Base-by-base conservation (phyloP, 1,140 invertebrate genomes). In the Drosophila rhopaloa region DNA sequence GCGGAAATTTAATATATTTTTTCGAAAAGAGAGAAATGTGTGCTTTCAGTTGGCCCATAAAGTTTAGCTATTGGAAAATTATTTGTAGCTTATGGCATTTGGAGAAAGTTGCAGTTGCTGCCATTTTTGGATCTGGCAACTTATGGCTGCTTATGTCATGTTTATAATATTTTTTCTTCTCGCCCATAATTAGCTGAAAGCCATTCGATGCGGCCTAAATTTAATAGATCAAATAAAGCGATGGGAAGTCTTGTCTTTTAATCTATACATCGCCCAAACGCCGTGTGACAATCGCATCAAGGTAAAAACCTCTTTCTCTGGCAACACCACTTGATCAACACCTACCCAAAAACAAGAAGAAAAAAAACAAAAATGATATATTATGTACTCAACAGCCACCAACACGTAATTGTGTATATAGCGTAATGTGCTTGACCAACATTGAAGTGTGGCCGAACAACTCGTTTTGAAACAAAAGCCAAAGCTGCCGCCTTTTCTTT, bases 391-490 rank as follows among this genome's bases (percentile, higher is more conserved):
- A 40, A 29, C 27, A 32, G n/a, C 48, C 62, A 46, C 38, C 50
- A 46, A 43, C 50, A 72, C 56, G 76, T 48, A 63, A 38, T 66
- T 72, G 62, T 38, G 57, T 56, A 56, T 50, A 78, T 63, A 67
- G 62, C 73, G 58, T 77, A 84, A 84, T 84, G 74, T 81, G 81
- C 77, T 84, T 84, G 81, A 85, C 81, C 81, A 85, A 88, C 84
- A 82, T 82, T 88, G 50, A 83, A 86, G 79, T 86, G 76, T 68
- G 68, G 63, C 66, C 59, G 29, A 48, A 53, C 75, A 72, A 88
- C 76, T 80, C 66, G 81, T 88, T 82, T 78, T 78, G 75, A 79
- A 81, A 86, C 68, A 81, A 77, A 77, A 68, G 62, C 80, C 79
- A 78, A 86, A 86, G 74, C 76, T 60, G 82, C 82, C 81, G 79